Base-by-base conservation (phyloP, 1,140 invertebrate genomes). In the Condylostylus longicornis region DNA sequence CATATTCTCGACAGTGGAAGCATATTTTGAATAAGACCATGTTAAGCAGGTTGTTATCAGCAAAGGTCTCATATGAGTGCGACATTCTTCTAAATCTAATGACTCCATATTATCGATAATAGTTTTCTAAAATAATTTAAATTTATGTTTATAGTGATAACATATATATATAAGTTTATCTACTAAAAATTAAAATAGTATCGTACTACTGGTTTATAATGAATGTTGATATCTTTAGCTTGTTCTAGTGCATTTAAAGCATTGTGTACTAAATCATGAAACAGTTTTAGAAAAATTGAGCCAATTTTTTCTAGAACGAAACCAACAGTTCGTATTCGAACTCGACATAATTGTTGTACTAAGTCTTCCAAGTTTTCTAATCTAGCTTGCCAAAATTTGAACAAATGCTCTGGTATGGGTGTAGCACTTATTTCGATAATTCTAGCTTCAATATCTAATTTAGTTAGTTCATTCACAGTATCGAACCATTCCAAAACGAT, bases 21-120 rank as follows among this genome's bases (percentile, higher is more conserved):
- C 91, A 53, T 87, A 82, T 44, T 75, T 71, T 0, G 83, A 90
- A 50, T 82, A 74, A 1, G 76, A 72, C 87, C 87, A 93, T 8
- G 86, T 64, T 4, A 89, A 59, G 35, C 82, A 83, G 5, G 90
- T 68, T n/a, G 73, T 77, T 46, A 89, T 62, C 22, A 73, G 60
- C 50, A 86, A 57, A 1, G 76, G 72, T 33, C 73, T 69, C 21
- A 91, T 65, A 13, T 73, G 63, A 3, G 58, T 30, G 17, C 65
- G 58, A 3, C 72, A 59, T 23, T 84, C 75, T 15, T 65, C 58
- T 47, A 87, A 78, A 27, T 79, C 74, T 0, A 62, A 67, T 21
- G 69, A 72, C 49, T 87, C 79, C 34, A 88, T 72, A 18, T 66
- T 69, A 32, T 79, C 72, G 45, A 90, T 71, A 43, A 75, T 67